Conservation (phyloP, 2,888 invertebrate species). For the Chesias legatella region DNA sequence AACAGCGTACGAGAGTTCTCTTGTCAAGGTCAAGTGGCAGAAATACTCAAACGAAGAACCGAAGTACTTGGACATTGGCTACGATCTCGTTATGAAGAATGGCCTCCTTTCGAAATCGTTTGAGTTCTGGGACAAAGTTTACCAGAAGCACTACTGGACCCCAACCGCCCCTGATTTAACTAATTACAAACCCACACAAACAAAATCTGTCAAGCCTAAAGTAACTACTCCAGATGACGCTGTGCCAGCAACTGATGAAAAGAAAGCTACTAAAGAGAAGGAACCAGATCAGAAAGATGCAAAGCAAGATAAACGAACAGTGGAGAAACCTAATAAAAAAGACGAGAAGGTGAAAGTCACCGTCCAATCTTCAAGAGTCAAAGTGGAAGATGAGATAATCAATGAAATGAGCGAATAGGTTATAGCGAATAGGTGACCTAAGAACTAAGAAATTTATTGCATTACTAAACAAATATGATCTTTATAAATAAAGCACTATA, state of each 20-base stretch:
- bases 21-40: slow-evolving; percentile 55
- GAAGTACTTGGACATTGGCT: slow-evolving; percentile 56
- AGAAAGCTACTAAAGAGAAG: background rate
- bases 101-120: slow-evolving; percentile 49
- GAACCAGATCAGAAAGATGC: too few relatives aligned
- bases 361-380: too few relatives aligned
- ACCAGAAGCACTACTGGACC: slow-evolving; percentile 59
- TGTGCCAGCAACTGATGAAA: background rate
- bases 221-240: slow-evolving; percentile 1
- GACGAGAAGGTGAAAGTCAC: too few relatives aligned
- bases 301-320: background rate
- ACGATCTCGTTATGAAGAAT: slow-evolving; percentile 45
- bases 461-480: too few relatives aligned
- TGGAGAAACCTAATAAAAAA: too few relatives aligned
- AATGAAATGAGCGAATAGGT: too few relatives aligned
- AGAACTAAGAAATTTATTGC: too few relatives aligned
- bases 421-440: too few relatives aligned
- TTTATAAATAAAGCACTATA: too few relatives aligned
- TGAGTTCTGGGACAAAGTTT: slow-evolving; percentile 59
- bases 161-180: slow-evolving; percentile 39
- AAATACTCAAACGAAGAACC: slow-evolving; percentile 48
- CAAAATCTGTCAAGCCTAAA: slow-evolving; percentile 6
- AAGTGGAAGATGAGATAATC: too few relatives aligned
- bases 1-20: slow-evolving; percentile 56
- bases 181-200: slow-evolving; percentile 14